Evolutionary conservation across 2,888 invertebrate genomes (phyloP), one percentile per base, ranked within the genome.

Genomic region (Spatulosminthurus flaviceps): DNA sequence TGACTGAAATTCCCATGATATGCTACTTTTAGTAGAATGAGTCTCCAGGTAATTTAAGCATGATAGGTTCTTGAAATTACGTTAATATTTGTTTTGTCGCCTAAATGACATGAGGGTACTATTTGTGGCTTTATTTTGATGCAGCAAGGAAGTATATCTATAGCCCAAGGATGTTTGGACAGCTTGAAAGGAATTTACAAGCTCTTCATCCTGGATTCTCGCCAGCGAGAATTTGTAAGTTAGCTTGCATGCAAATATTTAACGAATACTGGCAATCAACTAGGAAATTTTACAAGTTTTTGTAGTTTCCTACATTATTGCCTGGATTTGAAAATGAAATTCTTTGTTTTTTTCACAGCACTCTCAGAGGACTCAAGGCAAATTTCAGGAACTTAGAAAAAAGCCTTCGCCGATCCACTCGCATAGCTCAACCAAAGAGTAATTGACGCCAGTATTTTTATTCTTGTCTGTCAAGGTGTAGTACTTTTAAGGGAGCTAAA

Each of bases 121-220:
- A 26, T 70, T 42, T 81, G 76, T 29, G n/a, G n/a, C 51, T 79
- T 74, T 81, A 81, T 82, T 86, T 90, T 90, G n/a, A n/a, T n/a
- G 85, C 88, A 93, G 93, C 91, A 90, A 87, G 90, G 92, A 87
- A 87, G 90, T 80, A 88, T 90, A 86, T 92, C 92, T 79, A 88
- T 93, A 85, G 89, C 91, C 85, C 91, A 91, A 87, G 95, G 95
- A 7, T 89, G 93, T 82, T 90, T 92, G 86, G 95, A 95, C 88
- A 95, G 95, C 87, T 90, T 94, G 83, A 91, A 91, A 86, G 95
- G 95, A 82, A 92, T 93, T 86, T 89, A 92, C 22, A 91, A 93
- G 78, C 90, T 95, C 83, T 91, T 93, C 87, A 92, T 92, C 87
- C 90, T 95, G 88, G 94, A 94, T 77, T 81, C 81, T 28, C 79